Evolutionary conservation across 2,888 invertebrate species (phyloP).

Genomic region (Physocephala rufipes): DNA sequence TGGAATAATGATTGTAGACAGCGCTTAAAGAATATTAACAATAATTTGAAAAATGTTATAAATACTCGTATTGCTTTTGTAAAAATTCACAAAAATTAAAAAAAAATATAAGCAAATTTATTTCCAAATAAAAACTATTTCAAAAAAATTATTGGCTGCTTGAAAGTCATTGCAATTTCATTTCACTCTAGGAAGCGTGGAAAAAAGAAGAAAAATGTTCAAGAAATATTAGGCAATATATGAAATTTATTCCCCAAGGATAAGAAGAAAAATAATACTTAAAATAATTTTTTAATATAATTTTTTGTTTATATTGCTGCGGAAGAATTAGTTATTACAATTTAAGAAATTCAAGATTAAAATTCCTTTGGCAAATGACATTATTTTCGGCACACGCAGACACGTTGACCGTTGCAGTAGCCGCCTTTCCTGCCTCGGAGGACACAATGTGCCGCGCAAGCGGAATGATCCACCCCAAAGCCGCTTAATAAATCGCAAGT

Average conservation of each 20-base stretch:
- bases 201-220: no score
- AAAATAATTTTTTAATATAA: no score
- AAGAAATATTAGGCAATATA: no score
- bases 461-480: conserved; percentile 58
- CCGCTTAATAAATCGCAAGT: conserved; percentile 66
- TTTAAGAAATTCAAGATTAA: no score
- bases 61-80: conserved; percentile 25
- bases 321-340: no score
- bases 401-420: conserved; percentile 59
- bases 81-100: conserved; percentile 2
- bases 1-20: no score
- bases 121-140: conserved; percentile 3
- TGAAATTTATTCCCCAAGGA: no score
- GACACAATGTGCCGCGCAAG: conserved; percentile 66
- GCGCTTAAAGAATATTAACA: not conserved
- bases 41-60: conserved; percentile 1
- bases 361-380: no score
- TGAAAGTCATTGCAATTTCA: no score
- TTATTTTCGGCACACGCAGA: conserved; percentile 63
- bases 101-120: conserved; percentile 4
- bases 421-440: conserved; percentile 59
- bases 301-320: no score
- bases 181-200: no score
- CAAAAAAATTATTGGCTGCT: not conserved
- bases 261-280: no score